Percentiles rank a stretch among this genome's conserved stretches.
Conservation (phyloP, 1,140 invertebrate genomes). For the Cecropterus lyciades region DNA sequence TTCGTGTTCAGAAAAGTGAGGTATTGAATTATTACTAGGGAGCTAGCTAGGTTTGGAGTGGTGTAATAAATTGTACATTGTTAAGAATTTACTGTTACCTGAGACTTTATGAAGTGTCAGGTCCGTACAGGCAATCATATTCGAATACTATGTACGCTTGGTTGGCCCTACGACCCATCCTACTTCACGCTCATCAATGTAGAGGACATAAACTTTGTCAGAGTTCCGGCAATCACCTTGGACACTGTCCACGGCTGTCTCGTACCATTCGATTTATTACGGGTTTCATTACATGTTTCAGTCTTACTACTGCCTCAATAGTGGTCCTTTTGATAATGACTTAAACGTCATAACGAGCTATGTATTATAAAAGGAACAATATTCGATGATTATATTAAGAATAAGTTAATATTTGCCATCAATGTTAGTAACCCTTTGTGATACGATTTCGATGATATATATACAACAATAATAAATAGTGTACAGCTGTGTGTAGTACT, state of each 20-base stretch:
- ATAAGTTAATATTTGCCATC: no score
- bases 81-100: constrained; percentile 40
- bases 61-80: constrained; percentile 33
- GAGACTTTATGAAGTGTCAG: constrained; percentile 46
- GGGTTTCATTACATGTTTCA: constrained; percentile 52
- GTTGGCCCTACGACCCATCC: constrained; percentile 45
- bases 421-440: no score
- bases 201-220: constrained; percentile 67
- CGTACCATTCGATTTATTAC: constrained; percentile 57
- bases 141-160: constrained; percentile 21
- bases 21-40: constrained; percentile 21
- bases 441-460: no score
- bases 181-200: constrained; percentile 65
- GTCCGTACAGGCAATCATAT: constrained; percentile 37
- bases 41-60: constrained; percentile 11
- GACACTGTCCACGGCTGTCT: constrained; percentile 42
- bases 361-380: no score
- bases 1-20: constrained; percentile 11
- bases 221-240: constrained; percentile 59
- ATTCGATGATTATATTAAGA: no score
- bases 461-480: no score
- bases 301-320: no score
- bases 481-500: no score
- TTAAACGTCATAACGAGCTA: no score
- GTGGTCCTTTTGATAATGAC: no score